These are phyloP conservation scores for Chaitophorus viminalis DNA, from an alignment of 2,888 invertebrate species.

Conservation along the genomic window DNA sequence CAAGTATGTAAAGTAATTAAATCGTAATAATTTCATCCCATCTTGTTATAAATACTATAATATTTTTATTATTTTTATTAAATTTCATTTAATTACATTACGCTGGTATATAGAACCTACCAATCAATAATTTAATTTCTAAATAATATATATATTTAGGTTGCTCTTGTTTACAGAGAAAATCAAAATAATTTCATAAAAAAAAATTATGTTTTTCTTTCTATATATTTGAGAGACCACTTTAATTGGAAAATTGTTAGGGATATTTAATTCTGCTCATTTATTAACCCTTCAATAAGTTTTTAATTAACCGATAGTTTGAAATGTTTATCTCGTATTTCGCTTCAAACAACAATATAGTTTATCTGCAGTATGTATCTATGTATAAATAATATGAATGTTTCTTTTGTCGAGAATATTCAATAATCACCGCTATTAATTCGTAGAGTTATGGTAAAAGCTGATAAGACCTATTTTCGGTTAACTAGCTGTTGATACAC, in stretches of 20 bases:
- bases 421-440: not conserved
- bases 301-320: not conserved
- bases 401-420: not conserved
- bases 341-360: not conserved
- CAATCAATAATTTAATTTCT: not conserved
- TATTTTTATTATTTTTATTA: conserved; percentile 9
- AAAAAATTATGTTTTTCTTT: not conserved
- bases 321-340: not conserved
- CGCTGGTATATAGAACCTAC: not conserved
- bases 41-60: not conserved
- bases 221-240: not conserved
- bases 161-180: not conserved
- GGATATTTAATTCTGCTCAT: not conserved
- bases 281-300: not conserved
- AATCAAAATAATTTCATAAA: not conserved
- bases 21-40: not conserved
- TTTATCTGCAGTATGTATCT: not conserved
- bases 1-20: conserved; percentile 1
- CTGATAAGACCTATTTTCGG: no score
- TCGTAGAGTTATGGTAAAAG: no score
- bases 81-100: conserved; percentile 4
- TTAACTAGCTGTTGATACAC: no score
- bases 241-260: not conserved
- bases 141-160: not conserved
- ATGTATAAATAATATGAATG: not conserved